Base-by-base conservation (phyloP, 2,797 vertebrate genomes). In the Smutsia temminckii region DNA sequence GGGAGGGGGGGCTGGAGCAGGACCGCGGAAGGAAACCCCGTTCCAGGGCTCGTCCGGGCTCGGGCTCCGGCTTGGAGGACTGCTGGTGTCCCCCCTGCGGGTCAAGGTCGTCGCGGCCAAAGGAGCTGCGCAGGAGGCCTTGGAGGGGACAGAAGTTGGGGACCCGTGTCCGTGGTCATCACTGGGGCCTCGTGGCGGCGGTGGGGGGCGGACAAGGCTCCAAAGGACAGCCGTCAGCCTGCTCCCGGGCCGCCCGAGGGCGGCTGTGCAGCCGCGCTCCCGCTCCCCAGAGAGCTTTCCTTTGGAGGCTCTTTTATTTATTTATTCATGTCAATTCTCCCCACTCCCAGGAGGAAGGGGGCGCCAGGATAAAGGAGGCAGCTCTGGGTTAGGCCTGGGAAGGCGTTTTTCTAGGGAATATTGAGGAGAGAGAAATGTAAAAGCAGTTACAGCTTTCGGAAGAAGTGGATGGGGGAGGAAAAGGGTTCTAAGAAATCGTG, bases 21-120 rank as follows among this genome's bases (percentile, higher is more conserved):
- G 10, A 46, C 7, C 18, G 42, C 23, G 0, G 3, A 32, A 5
- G 57, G 32, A 46, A 42, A 18, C 3, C 17, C 1, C 3, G 11
- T 2, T n/a, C 49, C 8, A 4, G 46, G 17, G 61, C 29, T 27
- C 6, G 3, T 16, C 0, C 18, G 21, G 55, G 13, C 51, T 27
- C 40, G 1, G 71, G 23, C 63, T 34, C 3, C 3, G 59, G 3
- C 59, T 12, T 6, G 21, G 84, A 59, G 61, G 69, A 29, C 55
- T 37, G 27, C 37, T 14, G 64, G 55, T 18, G 81, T 21, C 75
- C 37, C 12, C 6, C 4, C 59, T 17, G 83, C 14, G 3, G 17
- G 32, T n/a, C 85, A 18, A 16, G 37, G 53, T 34, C 10, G 29
- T 40, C 27, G 14, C 61, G 53, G 63, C 59, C 46, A 29, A 17